These are phyloP conservation scores for Phataginus tetradactyla DNA, from an alignment of 2,797 vertebrate species.

Conservation along the genomic window DNA sequence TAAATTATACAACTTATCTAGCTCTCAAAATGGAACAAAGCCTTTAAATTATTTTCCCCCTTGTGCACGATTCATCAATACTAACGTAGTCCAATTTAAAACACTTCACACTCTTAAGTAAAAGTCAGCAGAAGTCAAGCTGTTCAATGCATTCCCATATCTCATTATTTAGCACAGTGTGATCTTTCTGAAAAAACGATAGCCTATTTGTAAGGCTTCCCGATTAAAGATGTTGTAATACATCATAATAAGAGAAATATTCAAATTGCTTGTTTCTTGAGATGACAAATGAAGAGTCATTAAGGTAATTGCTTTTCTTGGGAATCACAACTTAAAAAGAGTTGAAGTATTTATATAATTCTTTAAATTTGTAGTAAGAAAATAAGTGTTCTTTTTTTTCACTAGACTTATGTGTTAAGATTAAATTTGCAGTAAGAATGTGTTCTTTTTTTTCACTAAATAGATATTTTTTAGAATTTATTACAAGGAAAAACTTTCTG, in stretches of 20 bases:
- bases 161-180: slow-evolving; percentile 76
- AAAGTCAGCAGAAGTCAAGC: slow-evolving; percentile 79
- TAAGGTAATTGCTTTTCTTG: slow-evolving; percentile 54
- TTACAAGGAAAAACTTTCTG: neutral
- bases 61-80: slow-evolving; percentile 75
- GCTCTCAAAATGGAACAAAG: slow-evolving; percentile 67
- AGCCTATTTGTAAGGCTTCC: slow-evolving; percentile 68
- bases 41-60: slow-evolving; percentile 60
- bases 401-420: neutral
- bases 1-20: slow-evolving; percentile 64
- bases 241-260: slow-evolving; percentile 71
- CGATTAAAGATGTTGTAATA: slow-evolving; percentile 64
- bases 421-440: neutral
- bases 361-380: slow-evolving; percentile 27
- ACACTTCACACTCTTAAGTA: slow-evolving; percentile 81
- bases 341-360: neutral
- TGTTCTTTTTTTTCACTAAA: neutral
- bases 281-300: slow-evolving; percentile 63
- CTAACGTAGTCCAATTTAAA: slow-evolving; percentile 77
- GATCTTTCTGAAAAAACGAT: slow-evolving; percentile 33
- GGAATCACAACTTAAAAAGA: slow-evolving; percentile 14
- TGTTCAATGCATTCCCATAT: slow-evolving; percentile 74
- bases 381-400: neutral
- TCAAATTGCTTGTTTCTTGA: slow-evolving; percentile 58
- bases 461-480: neutral